A percentile compares a stretch with the other conserved stretches of the same genome.
phyloP scores from a whole-genome alignment of 2,888 invertebrate genomes.

The Leucophora obtusa region DNA sequence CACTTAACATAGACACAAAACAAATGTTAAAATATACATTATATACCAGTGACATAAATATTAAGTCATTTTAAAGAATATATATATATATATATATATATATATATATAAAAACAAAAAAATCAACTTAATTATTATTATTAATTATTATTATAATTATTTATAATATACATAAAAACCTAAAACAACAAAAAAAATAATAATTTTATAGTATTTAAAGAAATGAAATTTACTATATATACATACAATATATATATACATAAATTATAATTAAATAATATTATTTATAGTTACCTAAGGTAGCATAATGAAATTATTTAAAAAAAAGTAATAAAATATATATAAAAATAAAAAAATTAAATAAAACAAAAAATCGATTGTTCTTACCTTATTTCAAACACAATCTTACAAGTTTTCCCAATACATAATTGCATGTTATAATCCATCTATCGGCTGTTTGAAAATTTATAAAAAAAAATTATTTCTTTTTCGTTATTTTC shows the following conservation, averaged over 20 bases:
- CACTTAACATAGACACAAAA: slow-evolving; percentile 1
- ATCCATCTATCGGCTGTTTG: neutral
- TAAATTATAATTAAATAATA: slow-evolving; percentile 52
- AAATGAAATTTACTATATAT: slow-evolving; percentile 61
- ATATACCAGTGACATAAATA: slow-evolving; percentile 48
- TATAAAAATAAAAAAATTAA: slow-evolving; percentile 34
- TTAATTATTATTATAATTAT: slow-evolving; percentile 39
- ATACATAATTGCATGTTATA: slow-evolving; percentile 6
- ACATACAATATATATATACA: slow-evolving; percentile 48
- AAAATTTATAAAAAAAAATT: neutral
- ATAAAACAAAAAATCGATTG: neutral
- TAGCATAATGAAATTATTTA: slow-evolving; percentile 63
- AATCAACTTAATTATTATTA: slow-evolving; percentile 57
- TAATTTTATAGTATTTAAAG: slow-evolving; percentile 66
- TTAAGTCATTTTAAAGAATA: slow-evolving; percentile 58
- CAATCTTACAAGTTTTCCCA: neutral
- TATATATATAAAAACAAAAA: slow-evolving; percentile 44
- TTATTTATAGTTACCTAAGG: slow-evolving; percentile 64
- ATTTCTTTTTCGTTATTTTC: neutral
- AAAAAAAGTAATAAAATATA: slow-evolving; percentile 33
- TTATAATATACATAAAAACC: slow-evolving; percentile 41
- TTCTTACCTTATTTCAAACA: slow-evolving; percentile 1
- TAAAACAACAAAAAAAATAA: slow-evolving; percentile 55
- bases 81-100: slow-evolving; percentile 43
- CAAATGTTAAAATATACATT: slow-evolving; percentile 26